A percentile compares a stretch with the other conserved stretches of the same genome.
Evolutionary conservation across 1,140 invertebrate species (phyloP).

Genomic region (Wasmannia auropunctata): DNA sequence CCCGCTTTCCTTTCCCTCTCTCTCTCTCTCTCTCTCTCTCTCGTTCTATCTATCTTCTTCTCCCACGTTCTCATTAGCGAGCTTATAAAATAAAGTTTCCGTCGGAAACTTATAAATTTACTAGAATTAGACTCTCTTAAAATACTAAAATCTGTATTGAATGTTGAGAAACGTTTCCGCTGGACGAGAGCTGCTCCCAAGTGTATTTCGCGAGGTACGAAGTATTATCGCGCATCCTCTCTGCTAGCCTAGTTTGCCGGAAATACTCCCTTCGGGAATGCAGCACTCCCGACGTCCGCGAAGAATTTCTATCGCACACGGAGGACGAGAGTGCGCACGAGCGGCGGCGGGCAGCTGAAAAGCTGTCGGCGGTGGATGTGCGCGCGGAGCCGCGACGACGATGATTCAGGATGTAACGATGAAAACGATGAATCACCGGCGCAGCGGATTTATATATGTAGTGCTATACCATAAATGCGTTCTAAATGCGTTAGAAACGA

Average conservation of each 20-base stretch:
- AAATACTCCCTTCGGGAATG: conserved; percentile 37
- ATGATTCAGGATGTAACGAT: conserved; percentile 31
- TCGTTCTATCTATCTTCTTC: not conserved
- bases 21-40: not conserved
- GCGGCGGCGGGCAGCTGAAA: conserved; percentile 57
- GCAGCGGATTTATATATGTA: not conserved
- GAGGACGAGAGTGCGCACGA: conserved; percentile 20
- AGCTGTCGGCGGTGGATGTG: conserved; percentile 51
- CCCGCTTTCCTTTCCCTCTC: not conserved
- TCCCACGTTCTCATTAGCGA: not conserved
- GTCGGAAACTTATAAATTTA: conserved; percentile 1
- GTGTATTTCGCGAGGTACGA: not conserved
- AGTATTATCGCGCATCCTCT: not conserved
- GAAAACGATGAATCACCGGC: conserved; percentile 34
- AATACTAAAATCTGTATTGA: not conserved
- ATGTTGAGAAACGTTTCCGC: not conserved
- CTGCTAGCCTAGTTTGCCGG: conserved; percentile 7
- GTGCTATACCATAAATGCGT: not conserved
- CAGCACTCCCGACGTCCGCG: conserved; percentile 5
- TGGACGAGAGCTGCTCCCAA: not conserved
- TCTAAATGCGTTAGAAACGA: not conserved
- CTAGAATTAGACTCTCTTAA: not conserved
- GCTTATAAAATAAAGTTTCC: not conserved
- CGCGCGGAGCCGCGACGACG: conserved; percentile 54
- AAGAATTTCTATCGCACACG: conserved; percentile 9